phyloP scores from a whole-genome alignment of 2,113 vertebrate species.

The Corynorhinus townsendii region DNA sequence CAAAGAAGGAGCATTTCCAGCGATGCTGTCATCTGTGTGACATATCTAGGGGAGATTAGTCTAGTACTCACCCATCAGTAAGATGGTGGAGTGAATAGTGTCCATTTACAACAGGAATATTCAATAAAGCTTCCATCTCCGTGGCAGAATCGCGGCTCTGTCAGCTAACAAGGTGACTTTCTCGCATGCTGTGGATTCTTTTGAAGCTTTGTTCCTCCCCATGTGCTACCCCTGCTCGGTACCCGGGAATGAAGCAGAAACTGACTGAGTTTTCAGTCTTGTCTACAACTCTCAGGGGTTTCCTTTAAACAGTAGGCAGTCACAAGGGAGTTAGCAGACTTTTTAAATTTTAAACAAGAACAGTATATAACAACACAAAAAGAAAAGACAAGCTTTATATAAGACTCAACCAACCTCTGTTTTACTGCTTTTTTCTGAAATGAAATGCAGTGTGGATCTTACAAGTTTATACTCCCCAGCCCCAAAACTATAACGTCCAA shows the following conservation, averaged over 20 bases:
- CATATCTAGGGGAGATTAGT: not conserved
- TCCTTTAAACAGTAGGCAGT: conserved; percentile 71
- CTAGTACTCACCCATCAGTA: not conserved
- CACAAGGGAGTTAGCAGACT: not conserved
- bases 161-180: conserved; percentile 77
- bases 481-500: not conserved
- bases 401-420: not conserved
- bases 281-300: conserved; percentile 66
- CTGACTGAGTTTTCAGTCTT: conserved; percentile 72
- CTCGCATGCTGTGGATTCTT: conserved; percentile 75
- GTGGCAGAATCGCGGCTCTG: conserved; percentile 39
- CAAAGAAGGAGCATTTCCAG: not conserved
- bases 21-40: not conserved
- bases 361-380: not conserved
- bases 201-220: conserved; percentile 61
- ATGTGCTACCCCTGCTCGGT: conserved; percentile 50
- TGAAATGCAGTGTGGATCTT: conserved; percentile 31
- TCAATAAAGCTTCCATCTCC: conserved; percentile 43
- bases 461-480: not conserved
- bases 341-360: not conserved
- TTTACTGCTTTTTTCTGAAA: conserved; percentile 29
- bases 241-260: conserved; percentile 75
- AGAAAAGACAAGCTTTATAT: not conserved
- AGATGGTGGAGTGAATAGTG: not conserved
- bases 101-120: conserved; percentile 25